Conservation (phyloP, 2,888 invertebrate genomes). For the Sthenelais limicola region DNA sequence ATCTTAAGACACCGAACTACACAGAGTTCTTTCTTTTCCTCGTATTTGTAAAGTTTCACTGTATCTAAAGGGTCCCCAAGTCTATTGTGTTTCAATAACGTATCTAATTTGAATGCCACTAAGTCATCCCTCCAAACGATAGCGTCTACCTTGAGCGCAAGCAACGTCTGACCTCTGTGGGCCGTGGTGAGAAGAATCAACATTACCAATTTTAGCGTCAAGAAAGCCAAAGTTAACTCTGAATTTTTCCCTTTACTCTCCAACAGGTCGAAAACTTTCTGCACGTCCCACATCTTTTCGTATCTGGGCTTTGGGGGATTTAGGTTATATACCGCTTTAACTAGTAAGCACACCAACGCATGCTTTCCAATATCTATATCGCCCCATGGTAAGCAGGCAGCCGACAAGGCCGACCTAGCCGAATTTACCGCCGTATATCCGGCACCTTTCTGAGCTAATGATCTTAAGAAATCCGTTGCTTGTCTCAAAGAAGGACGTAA, state of each 20-base stretch:
- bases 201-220: neutral
- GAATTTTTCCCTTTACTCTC: neutral
- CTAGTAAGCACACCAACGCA: neutral
- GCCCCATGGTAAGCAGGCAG: too few species aligned
- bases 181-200: neutral
- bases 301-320: constrained; percentile 10
- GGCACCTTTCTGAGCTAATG: neutral
- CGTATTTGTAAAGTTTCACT: too few species aligned
- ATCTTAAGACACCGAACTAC: too few species aligned
- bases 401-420: neutral
- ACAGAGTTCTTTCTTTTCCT: too few species aligned
- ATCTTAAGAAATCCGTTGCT: neutral
- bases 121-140: neutral
- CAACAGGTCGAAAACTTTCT: neutral
- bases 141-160: neutral
- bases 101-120: neutral
- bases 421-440: neutral
- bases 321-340: neutral
- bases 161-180: constrained; percentile 4
- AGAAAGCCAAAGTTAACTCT: neutral
- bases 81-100: neutral
- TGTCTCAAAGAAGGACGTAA: neutral
- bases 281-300: neutral
- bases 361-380: neutral
- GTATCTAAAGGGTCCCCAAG: neutral